These are phyloP conservation scores for Sphaerophoria rueppellii DNA, from an alignment of 2,888 invertebrate species.

Conservation along the genomic window DNA sequence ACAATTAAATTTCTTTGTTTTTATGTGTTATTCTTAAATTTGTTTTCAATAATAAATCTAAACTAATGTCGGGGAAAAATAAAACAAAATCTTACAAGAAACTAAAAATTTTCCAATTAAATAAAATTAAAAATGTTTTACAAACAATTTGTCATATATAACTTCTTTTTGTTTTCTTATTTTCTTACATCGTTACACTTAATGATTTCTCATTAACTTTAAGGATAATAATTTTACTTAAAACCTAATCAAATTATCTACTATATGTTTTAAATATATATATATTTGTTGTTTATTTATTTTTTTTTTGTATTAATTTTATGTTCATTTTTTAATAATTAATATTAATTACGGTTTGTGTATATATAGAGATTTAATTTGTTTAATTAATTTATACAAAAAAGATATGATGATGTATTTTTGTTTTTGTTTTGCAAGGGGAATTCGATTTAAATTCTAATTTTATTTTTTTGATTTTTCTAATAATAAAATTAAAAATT, in stretches of 20 bases:
- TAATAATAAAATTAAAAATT: constrained; percentile 20
- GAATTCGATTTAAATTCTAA: constrained; percentile 58
- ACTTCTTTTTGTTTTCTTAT: constrained; percentile 28
- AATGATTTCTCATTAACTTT: constrained; percentile 27
- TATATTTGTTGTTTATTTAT: constrained; percentile 54
- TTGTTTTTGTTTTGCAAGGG: constrained; percentile 14
- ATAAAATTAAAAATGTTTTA: constrained; percentile 66
- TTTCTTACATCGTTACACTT: constrained; percentile 41
- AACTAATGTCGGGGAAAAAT: constrained; percentile 46
- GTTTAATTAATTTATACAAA: constrained; percentile 72
- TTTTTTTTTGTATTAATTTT: constrained; percentile 42
- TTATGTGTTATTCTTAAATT: constrained; percentile 33
- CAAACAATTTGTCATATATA: constrained; percentile 68
- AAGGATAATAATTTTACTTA: constrained; percentile 68
- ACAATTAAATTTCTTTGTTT: constrained; percentile 51
- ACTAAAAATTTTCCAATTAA: constrained; percentile 38
- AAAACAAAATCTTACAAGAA: constrained; percentile 44
- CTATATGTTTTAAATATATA: constrained; percentile 72
- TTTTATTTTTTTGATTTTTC: constrained; percentile 57
- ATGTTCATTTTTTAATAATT: constrained; percentile 35
- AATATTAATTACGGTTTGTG: constrained; percentile 50
- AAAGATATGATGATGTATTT: constrained; percentile 72
- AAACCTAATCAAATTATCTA: constrained; percentile 68
- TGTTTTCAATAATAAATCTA: constrained; percentile 67
- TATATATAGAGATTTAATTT: constrained; percentile 57